Evolutionary conservation across 2,113 vertebrate genomes (phyloP), one percentile per base, ranked within the genome.

Genomic region (Potamarius usumacintae): DNA sequence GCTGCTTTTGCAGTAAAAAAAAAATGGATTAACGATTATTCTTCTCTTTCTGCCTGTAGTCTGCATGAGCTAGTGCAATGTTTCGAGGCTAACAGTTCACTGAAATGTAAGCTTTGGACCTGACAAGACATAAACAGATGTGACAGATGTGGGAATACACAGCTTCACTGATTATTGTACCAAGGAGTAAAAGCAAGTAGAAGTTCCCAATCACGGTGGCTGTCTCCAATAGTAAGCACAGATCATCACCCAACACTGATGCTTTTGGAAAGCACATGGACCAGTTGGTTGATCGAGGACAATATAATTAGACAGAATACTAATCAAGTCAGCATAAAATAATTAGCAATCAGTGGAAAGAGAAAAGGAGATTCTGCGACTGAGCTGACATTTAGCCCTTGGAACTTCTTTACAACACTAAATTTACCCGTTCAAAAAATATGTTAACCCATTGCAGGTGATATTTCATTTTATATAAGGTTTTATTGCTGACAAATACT

Each of bases 111-210:
- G 77, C 48, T 55, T 88, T 63, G 84, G 69, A 76, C 57, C 80
- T 85, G 72, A 76, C 20, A 25, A 22, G 48, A 76, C 60, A 60
- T 65, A 76, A 85, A 76, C 78, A 76, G 42, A 62, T 82, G 84
- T 85, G 77, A 85, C 77, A 74, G 65, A 84, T 72, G n/a, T 53
- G 53, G 84, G 60, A 82, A 85, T 62, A 42, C 67, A n/a, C 84
- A 11, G 69, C 42, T 67, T 76, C 65, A 82, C 55, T 65, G 67
- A 81, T 82, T 60, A 53, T 27, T 71, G 58, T 71, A 53, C 72
- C 82, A 80, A 58, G 63, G 27, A 80, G 42, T 55, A 52, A 71
- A n/a, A 52, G 79, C 22, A 52, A 76, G 18, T 10, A 52, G 72
- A 50, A 25, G 72, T 25, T 9, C 72, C 1, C 42, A 76, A 52